Evolutionary conservation across 2,888 invertebrate species (phyloP).

Genomic region (Drosophila prolongata): DNA sequence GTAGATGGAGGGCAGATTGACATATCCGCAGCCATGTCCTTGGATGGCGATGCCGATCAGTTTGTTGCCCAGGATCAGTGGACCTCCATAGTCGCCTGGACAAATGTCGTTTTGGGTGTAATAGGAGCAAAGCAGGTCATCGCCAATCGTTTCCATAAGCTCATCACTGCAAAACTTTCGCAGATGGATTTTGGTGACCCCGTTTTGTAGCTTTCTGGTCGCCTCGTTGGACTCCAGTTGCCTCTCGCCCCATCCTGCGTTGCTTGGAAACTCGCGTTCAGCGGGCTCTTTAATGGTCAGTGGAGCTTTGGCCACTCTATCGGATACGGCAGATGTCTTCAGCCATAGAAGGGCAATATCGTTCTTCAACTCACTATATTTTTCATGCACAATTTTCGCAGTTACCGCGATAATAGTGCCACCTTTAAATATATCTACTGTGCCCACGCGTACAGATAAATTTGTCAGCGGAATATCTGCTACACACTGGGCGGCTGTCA

Average conservation of each 20-base stretch:
- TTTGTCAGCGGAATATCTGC: not conserved
- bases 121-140: not conserved
- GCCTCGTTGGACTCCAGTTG: not conserved
- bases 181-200: not conserved
- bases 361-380: not conserved
- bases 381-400: not conserved
- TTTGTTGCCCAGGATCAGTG: not conserved
- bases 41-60: constrained; percentile 3
- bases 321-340: not conserved
- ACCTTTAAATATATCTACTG: not conserved
- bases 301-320: not conserved
- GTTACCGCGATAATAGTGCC: not conserved
- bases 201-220: not conserved
- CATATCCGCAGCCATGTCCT: constrained; percentile 9
- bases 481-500: constrained; percentile 13
- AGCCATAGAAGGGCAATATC: constrained; percentile 6
- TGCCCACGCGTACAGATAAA: not conserved
- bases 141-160: not conserved
- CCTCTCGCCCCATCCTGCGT: constrained; percentile 12
- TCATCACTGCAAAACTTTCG: not conserved
- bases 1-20: constrained; percentile 2
- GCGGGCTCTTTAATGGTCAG: not conserved
- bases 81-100: constrained; percentile 15
- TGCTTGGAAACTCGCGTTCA: not conserved
- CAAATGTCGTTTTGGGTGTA: constrained; percentile 7